Conservation (phyloP, 2,888 invertebrate species). For the Eupsilia transversa region DNA sequence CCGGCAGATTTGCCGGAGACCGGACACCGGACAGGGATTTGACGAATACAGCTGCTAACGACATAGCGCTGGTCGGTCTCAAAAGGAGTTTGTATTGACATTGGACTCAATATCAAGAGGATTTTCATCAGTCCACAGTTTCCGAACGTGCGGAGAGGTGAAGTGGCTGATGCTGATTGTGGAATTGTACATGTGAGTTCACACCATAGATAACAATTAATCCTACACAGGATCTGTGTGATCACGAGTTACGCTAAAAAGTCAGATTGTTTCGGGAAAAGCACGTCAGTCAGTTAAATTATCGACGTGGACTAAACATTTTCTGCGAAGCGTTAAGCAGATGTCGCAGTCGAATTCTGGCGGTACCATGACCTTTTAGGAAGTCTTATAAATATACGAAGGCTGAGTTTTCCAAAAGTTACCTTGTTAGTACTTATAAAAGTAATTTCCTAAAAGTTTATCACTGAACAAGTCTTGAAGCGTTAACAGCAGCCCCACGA, state of each 20-base stretch:
- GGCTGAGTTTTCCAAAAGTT: slow-evolving; percentile 18
- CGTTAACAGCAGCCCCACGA: slow-evolving; percentile 41
- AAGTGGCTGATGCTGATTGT: slow-evolving; percentile 30
- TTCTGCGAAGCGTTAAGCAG: background rate
- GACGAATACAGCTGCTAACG: slow-evolving; percentile 21
- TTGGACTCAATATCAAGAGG: slow-evolving; percentile 33
- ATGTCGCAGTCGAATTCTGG: background rate
- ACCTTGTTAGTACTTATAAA: slow-evolving; percentile 39
- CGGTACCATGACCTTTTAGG: background rate
- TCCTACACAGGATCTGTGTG: no score
- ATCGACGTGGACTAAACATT: background rate
- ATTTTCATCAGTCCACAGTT: slow-evolving; percentile 12
- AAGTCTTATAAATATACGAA: slow-evolving; percentile 1
- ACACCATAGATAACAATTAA: background rate
- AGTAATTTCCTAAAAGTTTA: slow-evolving; percentile 42
- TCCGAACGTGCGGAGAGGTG: slow-evolving; percentile 13
- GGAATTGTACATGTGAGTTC: slow-evolving; percentile 38
- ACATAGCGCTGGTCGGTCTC: slow-evolving; percentile 63
- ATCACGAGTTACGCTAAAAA: no score
- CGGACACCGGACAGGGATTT: no score
- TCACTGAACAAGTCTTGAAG: slow-evolving; percentile 23
- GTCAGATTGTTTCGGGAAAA: no score
- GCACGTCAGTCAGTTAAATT: no score
- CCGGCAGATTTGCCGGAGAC: no score
- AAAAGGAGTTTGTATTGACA: slow-evolving; percentile 18